Evolutionary conservation across 2,888 invertebrate genomes (phyloP).

Genomic region (Chrysomela aeneicollis): DNA sequence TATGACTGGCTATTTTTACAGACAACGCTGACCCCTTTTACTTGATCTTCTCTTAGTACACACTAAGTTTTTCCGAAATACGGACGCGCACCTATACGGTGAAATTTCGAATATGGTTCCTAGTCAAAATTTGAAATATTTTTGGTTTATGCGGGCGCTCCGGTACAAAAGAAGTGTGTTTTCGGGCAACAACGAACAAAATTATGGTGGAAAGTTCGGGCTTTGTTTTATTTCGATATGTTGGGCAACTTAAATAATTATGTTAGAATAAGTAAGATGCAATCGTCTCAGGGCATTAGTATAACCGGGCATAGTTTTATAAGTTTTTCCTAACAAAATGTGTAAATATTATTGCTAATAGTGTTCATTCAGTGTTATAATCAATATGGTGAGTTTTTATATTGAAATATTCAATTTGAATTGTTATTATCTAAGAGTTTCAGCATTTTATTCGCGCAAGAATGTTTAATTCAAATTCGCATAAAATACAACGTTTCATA

Average conservation of each 20-base stretch:
- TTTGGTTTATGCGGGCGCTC: conserved; percentile 24
- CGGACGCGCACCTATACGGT: conserved; percentile 43
- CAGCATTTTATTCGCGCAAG: too few relatives aligned
- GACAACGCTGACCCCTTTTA: conserved; percentile 55
- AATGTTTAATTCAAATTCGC: too few relatives aligned
- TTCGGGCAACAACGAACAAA: conserved; percentile 40
- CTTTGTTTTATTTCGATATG: conserved; percentile 25
- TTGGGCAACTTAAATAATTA: conserved; percentile 37
- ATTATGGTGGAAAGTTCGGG: conserved; percentile 29
- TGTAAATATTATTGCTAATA: conserved; percentile 18
- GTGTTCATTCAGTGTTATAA: background rate
- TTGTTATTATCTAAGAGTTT: too few relatives aligned
- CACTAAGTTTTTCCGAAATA: conserved; percentile 47
- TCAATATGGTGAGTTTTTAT: background rate
- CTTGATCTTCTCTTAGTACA: conserved; percentile 44
- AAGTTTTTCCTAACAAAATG: conserved; percentile 33
- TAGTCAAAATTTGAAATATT: conserved; percentile 33
- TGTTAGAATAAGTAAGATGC: conserved; percentile 40
- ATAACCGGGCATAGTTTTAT: conserved; percentile 56
- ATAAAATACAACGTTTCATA: too few relatives aligned
- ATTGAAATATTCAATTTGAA: background rate
- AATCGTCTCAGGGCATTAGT: conserved; percentile 61
- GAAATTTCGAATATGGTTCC: conserved; percentile 46
- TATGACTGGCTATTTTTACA: conserved; percentile 56
- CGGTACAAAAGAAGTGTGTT: conserved; percentile 39